Conservation (phyloP, 2,888 invertebrate genomes). For the Xestia sexstrigata region DNA sequence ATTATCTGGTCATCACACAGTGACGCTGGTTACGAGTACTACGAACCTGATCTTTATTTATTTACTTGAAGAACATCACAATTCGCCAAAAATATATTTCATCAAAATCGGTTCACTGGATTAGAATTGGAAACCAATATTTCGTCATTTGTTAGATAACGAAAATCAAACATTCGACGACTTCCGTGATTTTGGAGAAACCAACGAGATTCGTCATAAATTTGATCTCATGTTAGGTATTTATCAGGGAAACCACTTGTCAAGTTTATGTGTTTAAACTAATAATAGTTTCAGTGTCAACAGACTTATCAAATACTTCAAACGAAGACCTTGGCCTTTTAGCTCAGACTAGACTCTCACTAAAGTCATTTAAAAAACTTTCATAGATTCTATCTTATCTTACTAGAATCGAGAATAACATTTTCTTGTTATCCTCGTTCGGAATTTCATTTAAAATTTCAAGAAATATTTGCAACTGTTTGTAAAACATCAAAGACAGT, state of each 20-base stretch:
- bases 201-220: neutral
- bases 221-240: neutral
- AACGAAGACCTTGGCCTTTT: slow-evolving; percentile 10
- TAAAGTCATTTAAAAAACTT: neutral
- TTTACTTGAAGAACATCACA: neutral
- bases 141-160: neutral
- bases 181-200: neutral
- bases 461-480: slow-evolving; percentile 8
- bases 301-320: neutral
- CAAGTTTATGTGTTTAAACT: neutral
- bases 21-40: neutral
- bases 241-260: neutral
- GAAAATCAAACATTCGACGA: neutral
- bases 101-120: neutral
- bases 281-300: neutral
- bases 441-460: neutral
- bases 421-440: neutral
- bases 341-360: neutral
- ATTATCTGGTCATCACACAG: neutral
- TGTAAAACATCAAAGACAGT: neutral
- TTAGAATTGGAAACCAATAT: neutral
- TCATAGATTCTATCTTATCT: no score
- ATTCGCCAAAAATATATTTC: neutral
- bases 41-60: neutral
- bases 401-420: neutral